A percentile compares a stretch with the other conserved stretches of the same genome.
phyloP scores from a whole-genome alignment of 2,113 vertebrate genomes.

The Gymnarchus niloticus region DNA sequence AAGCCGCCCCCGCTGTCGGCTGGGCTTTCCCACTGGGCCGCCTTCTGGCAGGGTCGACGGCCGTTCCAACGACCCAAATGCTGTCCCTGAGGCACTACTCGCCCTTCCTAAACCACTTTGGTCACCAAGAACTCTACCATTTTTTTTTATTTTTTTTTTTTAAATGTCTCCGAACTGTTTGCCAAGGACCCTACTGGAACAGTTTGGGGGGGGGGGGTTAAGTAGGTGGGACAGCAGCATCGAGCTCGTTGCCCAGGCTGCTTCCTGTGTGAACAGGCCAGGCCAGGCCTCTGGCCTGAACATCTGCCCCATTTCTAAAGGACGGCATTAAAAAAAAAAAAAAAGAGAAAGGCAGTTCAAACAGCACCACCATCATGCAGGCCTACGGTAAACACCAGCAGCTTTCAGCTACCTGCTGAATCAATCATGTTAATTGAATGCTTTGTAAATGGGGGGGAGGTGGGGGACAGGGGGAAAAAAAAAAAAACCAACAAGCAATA shows the following conservation, averaged over 20 bases:
- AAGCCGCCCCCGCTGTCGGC: too few relatives aligned
- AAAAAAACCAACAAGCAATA: conserved; percentile 64
- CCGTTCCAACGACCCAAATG: neutral
- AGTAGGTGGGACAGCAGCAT: too few relatives aligned
- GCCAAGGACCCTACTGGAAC: too few relatives aligned
- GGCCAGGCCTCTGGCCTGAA: conserved; percentile 53
- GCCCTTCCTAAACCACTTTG: neutral
- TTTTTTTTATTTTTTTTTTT: neutral
- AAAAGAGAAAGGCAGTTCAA: conserved; percentile 80
- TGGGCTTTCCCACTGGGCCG: too few relatives aligned
- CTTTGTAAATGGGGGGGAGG: conserved; percentile 71
- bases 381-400: conserved; percentile 67
- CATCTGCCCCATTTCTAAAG: conserved; percentile 75
- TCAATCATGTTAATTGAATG: conserved; percentile 88
- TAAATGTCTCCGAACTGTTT: neutral
- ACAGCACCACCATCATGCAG: conserved; percentile 60
- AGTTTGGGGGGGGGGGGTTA: neutral
- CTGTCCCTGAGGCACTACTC: neutral
- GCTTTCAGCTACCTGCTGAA: conserved; percentile 63
- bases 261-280: conserved; percentile 63
- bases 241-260: conserved; percentile 38
- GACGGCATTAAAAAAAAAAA: conserved; percentile 39
- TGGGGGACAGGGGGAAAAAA: conserved; percentile 39
- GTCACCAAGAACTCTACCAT: neutral
- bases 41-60: neutral